Percentiles rank a stretch among this genome's conserved stretches.
Evolutionary conservation across 2,113 vertebrate genomes (phyloP).

Genomic region (Aegithalos caudatus): DNA sequence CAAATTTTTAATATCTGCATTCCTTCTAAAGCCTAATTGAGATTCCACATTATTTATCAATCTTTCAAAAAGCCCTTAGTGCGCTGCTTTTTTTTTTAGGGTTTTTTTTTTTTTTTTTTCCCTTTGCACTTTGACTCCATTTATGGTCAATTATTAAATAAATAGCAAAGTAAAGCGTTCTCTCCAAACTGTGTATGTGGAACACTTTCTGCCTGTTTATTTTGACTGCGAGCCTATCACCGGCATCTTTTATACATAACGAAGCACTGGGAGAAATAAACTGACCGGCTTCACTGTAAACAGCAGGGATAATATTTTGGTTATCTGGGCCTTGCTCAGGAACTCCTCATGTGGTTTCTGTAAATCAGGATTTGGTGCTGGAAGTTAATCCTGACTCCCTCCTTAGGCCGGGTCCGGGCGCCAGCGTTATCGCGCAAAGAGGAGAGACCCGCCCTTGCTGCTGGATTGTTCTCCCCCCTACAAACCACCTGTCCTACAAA

Average conservation of each 20-base stretch:
- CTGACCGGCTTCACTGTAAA: constrained; percentile 79
- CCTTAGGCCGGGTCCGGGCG: constrained; percentile 55
- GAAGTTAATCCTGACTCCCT: constrained; percentile 78
- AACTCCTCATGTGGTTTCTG: constrained; percentile 73
- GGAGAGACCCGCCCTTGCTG: background rate
- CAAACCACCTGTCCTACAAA: background rate
- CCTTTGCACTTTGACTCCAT: constrained; percentile 82
- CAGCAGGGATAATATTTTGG: constrained; percentile 81
- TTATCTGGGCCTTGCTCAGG: constrained; percentile 81
- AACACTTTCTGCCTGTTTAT: constrained; percentile 82
- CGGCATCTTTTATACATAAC: constrained; percentile 82
- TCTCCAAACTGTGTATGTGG: constrained; percentile 68
- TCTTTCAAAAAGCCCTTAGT: constrained; percentile 91
- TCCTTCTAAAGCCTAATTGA: constrained; percentile 96
- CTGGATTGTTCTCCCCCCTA: background rate
- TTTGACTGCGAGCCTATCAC: constrained; percentile 81
- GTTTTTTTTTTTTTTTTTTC: constrained; percentile 45
- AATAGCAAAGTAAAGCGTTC: constrained; percentile 79
- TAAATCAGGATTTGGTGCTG: constrained; percentile 74
- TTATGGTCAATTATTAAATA: constrained; percentile 90
- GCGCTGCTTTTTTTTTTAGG: constrained; percentile 73
- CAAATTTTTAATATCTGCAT: constrained; percentile 99
- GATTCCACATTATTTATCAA: constrained; percentile 99
- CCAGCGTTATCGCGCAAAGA: constrained; percentile 11
- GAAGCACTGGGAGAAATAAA: constrained; percentile 87